phyloP scores from a whole-genome alignment of 1,140 invertebrate species.

The Trinorchestia longiramus region DNA sequence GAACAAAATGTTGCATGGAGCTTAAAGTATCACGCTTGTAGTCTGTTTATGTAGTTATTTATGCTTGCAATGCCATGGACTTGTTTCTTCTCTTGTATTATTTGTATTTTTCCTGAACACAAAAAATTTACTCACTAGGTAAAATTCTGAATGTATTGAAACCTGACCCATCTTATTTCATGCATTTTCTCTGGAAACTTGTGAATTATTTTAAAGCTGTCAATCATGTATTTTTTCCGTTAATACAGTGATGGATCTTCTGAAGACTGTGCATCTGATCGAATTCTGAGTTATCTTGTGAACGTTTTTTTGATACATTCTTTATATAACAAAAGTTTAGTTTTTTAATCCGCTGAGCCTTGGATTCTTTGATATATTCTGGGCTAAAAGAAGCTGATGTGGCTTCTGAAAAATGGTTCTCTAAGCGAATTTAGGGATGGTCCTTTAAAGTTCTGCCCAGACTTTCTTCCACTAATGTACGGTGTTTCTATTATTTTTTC shows the following conservation, averaged over 20 bases:
- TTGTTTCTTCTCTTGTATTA: no score
- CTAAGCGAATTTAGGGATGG: not conserved
- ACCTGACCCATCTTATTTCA: not conserved
- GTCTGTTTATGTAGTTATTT: no score
- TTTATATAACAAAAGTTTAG: not conserved
- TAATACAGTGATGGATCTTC: not conserved
- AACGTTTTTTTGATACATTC: not conserved
- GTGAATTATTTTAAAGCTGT: not conserved
- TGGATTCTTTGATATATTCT: not conserved
- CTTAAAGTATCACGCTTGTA: no score
- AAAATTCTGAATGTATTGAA: not conserved
- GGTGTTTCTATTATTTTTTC: not conserved
- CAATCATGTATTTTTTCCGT: not conserved
- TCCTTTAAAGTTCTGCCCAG: not conserved
- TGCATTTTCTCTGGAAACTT: not conserved
- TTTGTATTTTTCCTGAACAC: no score
- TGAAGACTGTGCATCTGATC: not conserved
- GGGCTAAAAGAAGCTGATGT: not conserved
- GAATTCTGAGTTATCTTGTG: not conserved
- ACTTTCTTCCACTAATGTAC: not conserved
- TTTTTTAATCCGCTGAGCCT: not conserved
- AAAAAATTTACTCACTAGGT: not conserved
- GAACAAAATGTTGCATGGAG: no score
- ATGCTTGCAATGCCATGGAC: no score
- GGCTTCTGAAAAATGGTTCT: not conserved